Evolutionary conservation across 1,140 invertebrate genomes (phyloP).

Genomic region (Mycetomoellerius zeteki): DNA sequence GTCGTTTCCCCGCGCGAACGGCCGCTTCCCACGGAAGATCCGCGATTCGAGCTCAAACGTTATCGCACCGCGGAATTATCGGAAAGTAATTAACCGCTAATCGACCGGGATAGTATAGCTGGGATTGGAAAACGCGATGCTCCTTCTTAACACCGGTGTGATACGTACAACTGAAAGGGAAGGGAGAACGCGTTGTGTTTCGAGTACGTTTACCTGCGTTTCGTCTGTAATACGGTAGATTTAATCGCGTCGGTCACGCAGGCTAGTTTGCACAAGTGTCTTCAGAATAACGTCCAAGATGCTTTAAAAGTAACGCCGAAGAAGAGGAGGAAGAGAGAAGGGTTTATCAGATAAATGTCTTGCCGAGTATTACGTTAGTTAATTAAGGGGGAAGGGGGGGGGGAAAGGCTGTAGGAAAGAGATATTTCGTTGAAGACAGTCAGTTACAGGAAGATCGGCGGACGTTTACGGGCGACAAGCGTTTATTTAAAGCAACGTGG

Average conservation of each 20-base stretch:
- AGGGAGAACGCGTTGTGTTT: constrained; percentile 26
- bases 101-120: constrained; percentile 13
- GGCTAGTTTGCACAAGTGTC: constrained; percentile 15
- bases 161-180: constrained; percentile 26
- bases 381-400: background rate
- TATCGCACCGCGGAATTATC: constrained; percentile 60
- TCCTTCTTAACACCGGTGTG: constrained; percentile 52
- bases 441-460: constrained; percentile 9
- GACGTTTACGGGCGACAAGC: constrained; percentile 40
- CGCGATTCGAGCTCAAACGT: constrained; percentile 49
- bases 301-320: constrained; percentile 1
- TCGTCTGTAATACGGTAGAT: constrained; percentile 39
- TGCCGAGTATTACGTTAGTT: background rate
- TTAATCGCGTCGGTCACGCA: constrained; percentile 48
- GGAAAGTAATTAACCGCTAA: constrained; percentile 62
- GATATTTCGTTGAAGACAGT: constrained; percentile 7
- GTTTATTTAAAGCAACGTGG: constrained; percentile 55
- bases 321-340: background rate
- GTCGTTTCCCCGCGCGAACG: constrained; percentile 41
- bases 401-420: background rate
- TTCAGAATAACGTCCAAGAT: background rate
- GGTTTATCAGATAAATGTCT: constrained; percentile 14
- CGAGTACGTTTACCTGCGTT: constrained; percentile 33
- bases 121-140: constrained; percentile 49
- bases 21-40: constrained; percentile 49